Evolutionary conservation across 2,797 vertebrate genomes (phyloP), one percentile per base, ranked within the genome.

Genomic region (Arremon aurantiirostris): DNA sequence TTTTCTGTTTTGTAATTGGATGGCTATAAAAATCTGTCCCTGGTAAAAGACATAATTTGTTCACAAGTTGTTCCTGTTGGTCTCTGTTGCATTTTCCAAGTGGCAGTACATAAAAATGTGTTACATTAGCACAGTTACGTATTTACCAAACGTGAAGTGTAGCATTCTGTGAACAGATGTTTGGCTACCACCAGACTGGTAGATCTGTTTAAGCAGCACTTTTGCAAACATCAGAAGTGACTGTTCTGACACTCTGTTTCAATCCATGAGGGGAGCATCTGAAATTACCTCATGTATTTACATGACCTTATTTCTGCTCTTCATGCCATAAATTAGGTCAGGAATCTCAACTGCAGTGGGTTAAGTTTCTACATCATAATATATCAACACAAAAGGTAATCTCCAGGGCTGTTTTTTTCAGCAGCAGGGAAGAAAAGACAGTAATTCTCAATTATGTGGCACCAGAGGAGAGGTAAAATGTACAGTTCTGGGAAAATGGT

Each of bases 191-290:
- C 88, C 83, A 83, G 90, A 66, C 86, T 88, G 91, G 89, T 42
- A 90, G 94, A 79, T 89, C 90, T 77, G 78, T 96, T 94, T 95
- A 90, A 91, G 94, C 92, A 92, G 91, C 4, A 1, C 86, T 94
- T 94, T 90, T 94, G 88, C 94, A 96, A 96, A 96, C 90, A 95
- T 95, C 93, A 90, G 61, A 96, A 94, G 72, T 82, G 77, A 93
- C 82, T 90, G 82, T 83, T 93, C 65, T 26, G 59, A 82, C 88
- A 60, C 75, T 44, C 75, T 44, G 49, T 52, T 72, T 86, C 53
- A 39, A 7, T 70, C 71, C 82, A 17, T 75, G 61, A 95, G 86
- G 75, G 88, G 57, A 86, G 80, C 69, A 30, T 72, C 90, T 82
- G 77, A 93, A 90, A 95, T 91, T 89, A 75, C 87, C 90, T 92